Conservation (phyloP, 2,888 invertebrate species). For the Hypena proboscidalis region DNA sequence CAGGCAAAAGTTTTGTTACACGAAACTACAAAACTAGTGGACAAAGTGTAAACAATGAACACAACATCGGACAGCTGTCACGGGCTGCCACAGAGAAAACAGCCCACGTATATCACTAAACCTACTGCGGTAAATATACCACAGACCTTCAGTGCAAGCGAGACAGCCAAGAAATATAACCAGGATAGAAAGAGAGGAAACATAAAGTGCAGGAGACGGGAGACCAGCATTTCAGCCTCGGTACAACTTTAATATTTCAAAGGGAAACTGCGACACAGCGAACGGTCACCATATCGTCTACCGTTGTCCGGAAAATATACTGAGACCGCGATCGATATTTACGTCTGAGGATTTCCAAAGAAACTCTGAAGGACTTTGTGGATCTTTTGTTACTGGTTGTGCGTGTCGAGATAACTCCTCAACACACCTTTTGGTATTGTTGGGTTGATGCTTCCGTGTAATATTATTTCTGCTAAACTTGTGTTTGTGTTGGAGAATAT, state of each 20-base stretch:
- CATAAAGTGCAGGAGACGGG: no score
- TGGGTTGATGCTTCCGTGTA: no score
- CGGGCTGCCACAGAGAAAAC: slow-evolving; percentile 23
- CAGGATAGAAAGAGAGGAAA: background rate
- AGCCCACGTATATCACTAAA: background rate
- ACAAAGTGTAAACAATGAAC: slow-evolving; percentile 14
- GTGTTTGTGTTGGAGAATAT: no score
- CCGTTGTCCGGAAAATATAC: slow-evolving; percentile 23
- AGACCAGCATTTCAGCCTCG: background rate
- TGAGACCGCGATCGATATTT: slow-evolving; percentile 30
- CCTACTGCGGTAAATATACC: background rate
- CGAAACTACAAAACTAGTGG: slow-evolving; percentile 1
- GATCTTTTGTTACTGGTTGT: background rate
- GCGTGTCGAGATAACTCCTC: no score
- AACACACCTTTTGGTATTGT: no score
- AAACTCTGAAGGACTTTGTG: slow-evolving; percentile 1
- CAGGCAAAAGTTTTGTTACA: slow-evolving; percentile 20
- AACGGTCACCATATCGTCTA: slow-evolving; percentile 19
- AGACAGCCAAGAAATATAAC: background rate
- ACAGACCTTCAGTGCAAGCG: background rate
- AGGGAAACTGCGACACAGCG: slow-evolving; percentile 8
- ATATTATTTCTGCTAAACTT: no score
- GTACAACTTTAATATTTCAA: slow-evolving; percentile 31
- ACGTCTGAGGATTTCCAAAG: slow-evolving; percentile 20
- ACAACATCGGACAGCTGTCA: slow-evolving; percentile 24